Evolutionary conservation across 2,113 vertebrate genomes (phyloP).

Genomic region (Grammomys dolichurus): DNA sequence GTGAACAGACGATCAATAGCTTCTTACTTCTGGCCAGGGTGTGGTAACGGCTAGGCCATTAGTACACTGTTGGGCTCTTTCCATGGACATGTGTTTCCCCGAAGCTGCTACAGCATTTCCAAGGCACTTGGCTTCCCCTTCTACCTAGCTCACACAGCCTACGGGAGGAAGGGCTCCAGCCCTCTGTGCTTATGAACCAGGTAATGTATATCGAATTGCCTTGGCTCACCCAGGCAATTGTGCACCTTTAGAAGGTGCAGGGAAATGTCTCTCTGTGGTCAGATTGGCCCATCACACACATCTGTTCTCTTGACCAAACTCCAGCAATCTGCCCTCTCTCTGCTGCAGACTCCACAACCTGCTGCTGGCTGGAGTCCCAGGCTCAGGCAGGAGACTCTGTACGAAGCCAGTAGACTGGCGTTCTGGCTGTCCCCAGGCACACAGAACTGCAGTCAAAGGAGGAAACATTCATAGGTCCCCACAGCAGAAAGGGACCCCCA

Average conservation of each 20-base stretch:
- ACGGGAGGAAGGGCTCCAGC: constrained; percentile 59
- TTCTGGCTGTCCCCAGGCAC: constrained; percentile 26
- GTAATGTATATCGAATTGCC: constrained; percentile 74
- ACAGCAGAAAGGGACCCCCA: constrained; percentile 7
- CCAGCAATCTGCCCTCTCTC: constrained; percentile 76
- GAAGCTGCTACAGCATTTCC: constrained; percentile 64
- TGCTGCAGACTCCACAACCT: constrained; percentile 51
- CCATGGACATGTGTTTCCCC: constrained; percentile 77
- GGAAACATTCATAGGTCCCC: background rate
- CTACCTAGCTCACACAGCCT: constrained; percentile 47
- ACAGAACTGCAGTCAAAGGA: background rate
- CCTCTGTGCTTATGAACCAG: constrained; percentile 75
- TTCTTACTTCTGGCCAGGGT: constrained; percentile 68
- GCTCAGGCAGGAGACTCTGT: background rate
- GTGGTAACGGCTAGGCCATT: constrained; percentile 55
- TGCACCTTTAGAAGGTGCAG: constrained; percentile 78
- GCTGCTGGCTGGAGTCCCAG: constrained; percentile 27
- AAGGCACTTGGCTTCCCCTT: constrained; percentile 73
- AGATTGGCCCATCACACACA: constrained; percentile 70
- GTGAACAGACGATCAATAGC: constrained; percentile 68
- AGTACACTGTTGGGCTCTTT: constrained; percentile 76
- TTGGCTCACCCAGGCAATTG: constrained; percentile 78
- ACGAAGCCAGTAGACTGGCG: background rate
- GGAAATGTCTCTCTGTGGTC: constrained; percentile 75
- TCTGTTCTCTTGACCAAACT: constrained; percentile 81